A percentile compares a stretch with the other conserved stretches of the same genome.
Conservation (phyloP, 2,113 vertebrate genomes). For the Epinephelus moara region DNA sequence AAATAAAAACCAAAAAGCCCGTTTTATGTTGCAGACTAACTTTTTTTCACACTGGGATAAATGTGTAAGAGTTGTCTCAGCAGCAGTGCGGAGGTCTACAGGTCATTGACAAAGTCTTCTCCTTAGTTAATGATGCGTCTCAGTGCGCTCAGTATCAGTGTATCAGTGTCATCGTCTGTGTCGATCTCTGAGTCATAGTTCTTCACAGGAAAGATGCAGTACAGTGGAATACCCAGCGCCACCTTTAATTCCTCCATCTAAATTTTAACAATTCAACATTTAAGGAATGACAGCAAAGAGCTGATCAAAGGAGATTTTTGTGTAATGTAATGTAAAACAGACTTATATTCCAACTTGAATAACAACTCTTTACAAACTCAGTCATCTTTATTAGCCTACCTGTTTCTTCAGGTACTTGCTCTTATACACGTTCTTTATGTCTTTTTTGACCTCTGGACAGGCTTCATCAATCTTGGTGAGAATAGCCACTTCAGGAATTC, state of each 20-base stretch:
- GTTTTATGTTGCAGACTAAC: too few relatives aligned
- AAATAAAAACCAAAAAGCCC: not conserved
- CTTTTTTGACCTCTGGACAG: not conserved
- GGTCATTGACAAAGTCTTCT: constrained; percentile 40
- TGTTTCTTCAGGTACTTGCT: constrained; percentile 24
- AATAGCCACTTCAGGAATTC: constrained; percentile 51
- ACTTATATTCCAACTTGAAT: not conserved
- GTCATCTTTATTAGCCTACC: not conserved
- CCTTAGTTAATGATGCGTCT: constrained; percentile 36
- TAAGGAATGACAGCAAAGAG: not conserved
- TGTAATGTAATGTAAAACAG: not conserved
- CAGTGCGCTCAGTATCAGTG: constrained; percentile 34
- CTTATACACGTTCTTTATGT: constrained; percentile 26
- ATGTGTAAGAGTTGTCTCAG: too few relatives aligned
- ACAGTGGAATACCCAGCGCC: not conserved
- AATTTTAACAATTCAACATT: not conserved
- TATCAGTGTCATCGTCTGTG: not conserved
- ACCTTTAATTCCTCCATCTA: rapidly evolving
- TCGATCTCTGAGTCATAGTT: constrained; percentile 35
- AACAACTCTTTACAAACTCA: not conserved
- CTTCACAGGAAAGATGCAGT: constrained; percentile 60
- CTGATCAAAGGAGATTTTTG: too few relatives aligned
- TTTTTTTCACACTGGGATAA: not conserved
- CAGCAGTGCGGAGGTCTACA: not conserved
- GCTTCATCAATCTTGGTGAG: constrained; percentile 57